Base-by-base conservation (phyloP, 2,113 vertebrate species). In the Cavia aperea region DNA sequence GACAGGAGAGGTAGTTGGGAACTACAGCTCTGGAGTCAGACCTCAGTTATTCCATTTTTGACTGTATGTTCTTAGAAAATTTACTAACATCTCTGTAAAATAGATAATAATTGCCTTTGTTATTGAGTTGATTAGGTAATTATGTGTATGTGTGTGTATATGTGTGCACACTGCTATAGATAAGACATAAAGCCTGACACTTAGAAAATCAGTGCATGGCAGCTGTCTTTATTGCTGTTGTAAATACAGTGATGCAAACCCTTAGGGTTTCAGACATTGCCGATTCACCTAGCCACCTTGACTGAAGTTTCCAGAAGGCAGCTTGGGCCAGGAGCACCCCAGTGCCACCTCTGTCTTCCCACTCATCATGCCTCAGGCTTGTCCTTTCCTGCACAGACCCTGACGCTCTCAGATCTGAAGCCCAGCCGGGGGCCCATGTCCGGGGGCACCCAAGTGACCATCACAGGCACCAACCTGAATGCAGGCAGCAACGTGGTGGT, bases 401-500 rank as follows among this genome's bases (percentile, higher is more conserved):
- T 99, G 90, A 98, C 98, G 4, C 98, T 99, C 63, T 97, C 97
- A 15, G 98, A 98, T 95, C 97, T 99, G 75, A 98, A 98, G 94
- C 99, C 99, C 0, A 98, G 95, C 92, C 96, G 98, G 81, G 99
- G 99, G 2, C 99, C 99, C 0, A 98, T 99, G 94, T 99, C 99
- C 0, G 99, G 99, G 46, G 99, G 99, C 86, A 99, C 99, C 9
- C 98, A 99, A 31, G 98, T 99, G 97, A 99, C 99, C 82, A 99
- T 99, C 96, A 99, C 98, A 0, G 99, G 99, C 91, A 99, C 98
- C 97, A 99, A 99, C 97, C 98, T 99, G 85, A 99, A 99, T 0
- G 98, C 99, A 0, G 99, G 99, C 90, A 99, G 99, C 97, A 98
- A 99, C 0, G 99, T 99, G 96, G 98, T 98, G 4, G 98, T 99